Conservation (phyloP, 2,888 invertebrate genomes). For the Athetis lepigone region DNA sequence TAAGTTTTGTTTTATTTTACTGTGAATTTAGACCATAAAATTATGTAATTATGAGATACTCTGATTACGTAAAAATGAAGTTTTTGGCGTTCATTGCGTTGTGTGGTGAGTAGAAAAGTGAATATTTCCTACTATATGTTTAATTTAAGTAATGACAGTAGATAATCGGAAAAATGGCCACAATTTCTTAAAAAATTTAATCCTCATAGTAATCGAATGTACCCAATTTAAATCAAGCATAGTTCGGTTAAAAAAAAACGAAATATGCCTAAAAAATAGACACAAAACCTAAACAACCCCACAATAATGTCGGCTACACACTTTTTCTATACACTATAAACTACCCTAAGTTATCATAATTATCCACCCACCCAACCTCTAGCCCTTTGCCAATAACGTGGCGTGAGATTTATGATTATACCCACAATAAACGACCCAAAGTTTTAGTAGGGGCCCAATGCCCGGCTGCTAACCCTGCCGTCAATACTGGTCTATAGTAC, state of each 20-base stretch:
- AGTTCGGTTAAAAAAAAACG: background rate
- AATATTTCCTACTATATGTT: conserved; percentile 7
- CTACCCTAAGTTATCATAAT: conserved; percentile 71
- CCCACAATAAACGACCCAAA: conserved; percentile 74
- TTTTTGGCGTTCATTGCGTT: conserved; percentile 79
- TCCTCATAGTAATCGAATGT: background rate
- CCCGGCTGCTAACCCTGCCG: conserved; percentile 68
- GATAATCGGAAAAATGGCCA: background rate
- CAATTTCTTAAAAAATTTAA: background rate
- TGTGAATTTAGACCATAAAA: conserved; percentile 55
- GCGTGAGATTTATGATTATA: conserved; percentile 77
- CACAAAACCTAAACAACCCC: conserved; percentile 2
- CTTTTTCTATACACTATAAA: conserved; percentile 44
- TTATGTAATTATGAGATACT: conserved; percentile 70
- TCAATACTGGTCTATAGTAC: conserved; percentile 66
- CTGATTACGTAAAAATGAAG: conserved; percentile 81
- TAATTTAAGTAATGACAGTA: background rate
- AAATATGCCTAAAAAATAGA: background rate
- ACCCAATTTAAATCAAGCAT: too few relatives aligned
- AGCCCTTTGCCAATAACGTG: conserved; percentile 73
- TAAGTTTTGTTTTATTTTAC: conserved; percentile 58
- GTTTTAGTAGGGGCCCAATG: conserved; percentile 71
- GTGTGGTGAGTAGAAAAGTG: conserved; percentile 80
- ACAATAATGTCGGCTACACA: conserved; percentile 27
- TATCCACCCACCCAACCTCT: conserved; percentile 69